A percentile compares a stretch with the other conserved stretches of the same genome.
These are phyloP conservation scores for Colinus virginianus DNA, from an alignment of 2,113 vertebrate species.

Conservation along the genomic window DNA sequence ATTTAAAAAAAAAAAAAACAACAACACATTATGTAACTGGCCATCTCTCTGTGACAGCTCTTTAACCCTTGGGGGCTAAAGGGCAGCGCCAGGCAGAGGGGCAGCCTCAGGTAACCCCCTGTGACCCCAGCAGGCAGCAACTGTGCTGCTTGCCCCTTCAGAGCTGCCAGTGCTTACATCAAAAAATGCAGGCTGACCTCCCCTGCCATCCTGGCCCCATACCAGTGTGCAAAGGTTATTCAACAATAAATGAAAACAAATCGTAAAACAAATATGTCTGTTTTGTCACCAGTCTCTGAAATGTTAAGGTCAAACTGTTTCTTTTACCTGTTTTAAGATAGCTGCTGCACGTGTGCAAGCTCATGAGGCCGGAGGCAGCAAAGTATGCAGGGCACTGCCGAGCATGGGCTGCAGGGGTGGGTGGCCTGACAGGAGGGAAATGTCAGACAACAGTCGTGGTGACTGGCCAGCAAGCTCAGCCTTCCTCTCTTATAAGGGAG, in stretches of 20 bases:
- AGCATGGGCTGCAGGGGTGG: not conserved
- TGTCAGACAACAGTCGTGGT: too few relatives aligned
- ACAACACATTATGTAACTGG: not conserved
- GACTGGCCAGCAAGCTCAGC: not conserved
- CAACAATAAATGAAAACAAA: not conserved
- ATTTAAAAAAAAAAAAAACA: not conserved
- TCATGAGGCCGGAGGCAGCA: not conserved
- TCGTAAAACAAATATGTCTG: conserved; percentile 1
- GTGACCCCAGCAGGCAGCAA: not conserved
- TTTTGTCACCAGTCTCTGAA: not conserved
- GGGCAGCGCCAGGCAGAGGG: not conserved
- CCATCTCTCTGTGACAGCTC: not conserved
- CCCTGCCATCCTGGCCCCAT: fast-evolving
- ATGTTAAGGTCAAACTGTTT: conserved; percentile 36
- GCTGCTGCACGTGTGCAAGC: not conserved
- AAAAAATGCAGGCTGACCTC: not conserved
- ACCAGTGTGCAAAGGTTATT: not conserved
- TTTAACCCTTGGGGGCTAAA: not conserved
- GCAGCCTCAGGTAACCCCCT: not conserved
- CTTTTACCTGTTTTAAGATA: not conserved
- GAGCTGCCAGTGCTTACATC: not conserved
- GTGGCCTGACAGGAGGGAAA: not conserved
- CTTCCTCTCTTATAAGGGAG: not conserved
- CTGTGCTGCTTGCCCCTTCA: too few relatives aligned
- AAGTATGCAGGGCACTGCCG: not conserved